Conservation (phyloP, 2,888 invertebrate genomes). For the Agrochola macilenta region DNA sequence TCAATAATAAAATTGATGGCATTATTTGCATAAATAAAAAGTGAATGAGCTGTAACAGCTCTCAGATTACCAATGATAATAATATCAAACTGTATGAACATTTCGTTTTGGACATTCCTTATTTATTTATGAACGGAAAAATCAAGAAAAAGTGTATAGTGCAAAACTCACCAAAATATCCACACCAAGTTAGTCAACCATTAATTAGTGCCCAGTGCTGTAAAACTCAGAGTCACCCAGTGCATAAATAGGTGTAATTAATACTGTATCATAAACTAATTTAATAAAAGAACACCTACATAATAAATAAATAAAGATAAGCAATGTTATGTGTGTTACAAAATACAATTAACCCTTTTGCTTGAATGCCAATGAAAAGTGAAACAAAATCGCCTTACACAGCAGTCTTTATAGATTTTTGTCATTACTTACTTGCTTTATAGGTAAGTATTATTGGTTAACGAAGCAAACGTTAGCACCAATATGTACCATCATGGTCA, state of each 20-base stretch:
- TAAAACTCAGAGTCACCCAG: constrained; percentile 67
- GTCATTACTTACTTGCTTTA: neutral
- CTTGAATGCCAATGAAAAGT: neutral
- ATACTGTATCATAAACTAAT: neutral
- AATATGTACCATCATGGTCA: neutral
- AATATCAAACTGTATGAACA: neutral
- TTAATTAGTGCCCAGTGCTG: constrained; percentile 70
- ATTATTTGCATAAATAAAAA: neutral
- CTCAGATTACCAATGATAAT: neutral
- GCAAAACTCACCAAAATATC: constrained; percentile 54
- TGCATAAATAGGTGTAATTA: constrained; percentile 54
- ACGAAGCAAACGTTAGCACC: neutral
- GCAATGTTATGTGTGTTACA: neutral
- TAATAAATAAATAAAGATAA: constrained; percentile 3
- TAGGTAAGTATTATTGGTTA: neutral
- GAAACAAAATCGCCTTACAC: neutral
- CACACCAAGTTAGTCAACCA: constrained; percentile 56
- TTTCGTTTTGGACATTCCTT: neutral
- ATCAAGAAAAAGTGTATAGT: constrained; percentile 3
- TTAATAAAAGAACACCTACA: neutral
- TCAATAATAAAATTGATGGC: neutral
- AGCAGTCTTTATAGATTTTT: neutral
- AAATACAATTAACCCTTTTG: neutral
- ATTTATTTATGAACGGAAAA: neutral
- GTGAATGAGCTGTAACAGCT: neutral